phyloP scores from a whole-genome alignment of 2,113 vertebrate genomes.

The Rafetus swinhoei region DNA sequence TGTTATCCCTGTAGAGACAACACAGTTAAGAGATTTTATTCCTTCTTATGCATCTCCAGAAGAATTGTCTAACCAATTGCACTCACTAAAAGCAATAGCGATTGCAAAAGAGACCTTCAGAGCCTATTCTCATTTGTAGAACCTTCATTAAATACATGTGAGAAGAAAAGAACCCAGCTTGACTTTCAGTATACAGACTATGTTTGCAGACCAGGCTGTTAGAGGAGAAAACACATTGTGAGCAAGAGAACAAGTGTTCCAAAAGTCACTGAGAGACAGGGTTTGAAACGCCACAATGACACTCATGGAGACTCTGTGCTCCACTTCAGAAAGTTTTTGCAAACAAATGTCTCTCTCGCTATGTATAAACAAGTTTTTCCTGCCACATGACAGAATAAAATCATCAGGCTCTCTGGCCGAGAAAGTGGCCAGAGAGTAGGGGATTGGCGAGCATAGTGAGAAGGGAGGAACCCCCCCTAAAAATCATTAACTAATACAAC shows the following conservation, averaged over 20 bases:
- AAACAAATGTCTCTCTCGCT: background rate
- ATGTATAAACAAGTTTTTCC: no score
- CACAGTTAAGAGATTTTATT: background rate
- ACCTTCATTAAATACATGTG: accelerated
- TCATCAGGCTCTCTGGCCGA: no score
- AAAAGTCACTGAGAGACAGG: background rate
- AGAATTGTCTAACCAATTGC: background rate
- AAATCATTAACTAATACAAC: background rate
- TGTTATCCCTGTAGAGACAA: background rate
- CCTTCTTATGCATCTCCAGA: background rate
- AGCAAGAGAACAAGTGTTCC: background rate
- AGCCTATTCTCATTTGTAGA: background rate
- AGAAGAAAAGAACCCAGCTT: background rate
- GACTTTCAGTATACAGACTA: background rate
- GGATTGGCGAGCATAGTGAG: no score
- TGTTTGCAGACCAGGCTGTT: background rate
- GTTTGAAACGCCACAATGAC: background rate
- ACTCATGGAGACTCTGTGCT: background rate
- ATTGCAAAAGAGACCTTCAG: background rate
- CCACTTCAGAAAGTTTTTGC: background rate
- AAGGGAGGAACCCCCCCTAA: background rate
- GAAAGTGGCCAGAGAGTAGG: no score
- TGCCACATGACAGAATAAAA: no score
- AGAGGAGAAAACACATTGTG: background rate
- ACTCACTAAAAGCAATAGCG: background rate